These are phyloP conservation scores for Agrilus biguttatus DNA, from an alignment of 2,888 invertebrate genomes.

Conservation along the genomic window DNA sequence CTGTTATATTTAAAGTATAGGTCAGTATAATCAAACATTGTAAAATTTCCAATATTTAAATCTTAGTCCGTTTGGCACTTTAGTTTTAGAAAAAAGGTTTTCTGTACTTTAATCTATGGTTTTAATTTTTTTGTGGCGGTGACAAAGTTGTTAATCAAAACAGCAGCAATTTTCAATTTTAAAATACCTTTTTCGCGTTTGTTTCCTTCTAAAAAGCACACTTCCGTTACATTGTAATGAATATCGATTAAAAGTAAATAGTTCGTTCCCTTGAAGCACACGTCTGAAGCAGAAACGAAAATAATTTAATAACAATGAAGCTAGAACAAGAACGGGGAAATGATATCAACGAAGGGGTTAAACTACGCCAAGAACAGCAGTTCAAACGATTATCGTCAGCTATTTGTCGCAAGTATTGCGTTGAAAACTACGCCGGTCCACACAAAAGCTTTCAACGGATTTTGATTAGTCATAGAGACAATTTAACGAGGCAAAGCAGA, in stretches of 20 bases:
- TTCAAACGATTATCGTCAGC: slow-evolving; percentile 8
- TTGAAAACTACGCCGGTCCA: slow-evolving; percentile 14
- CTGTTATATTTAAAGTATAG: too few species aligned
- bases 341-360: slow-evolving; percentile 34
- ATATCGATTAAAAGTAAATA: slow-evolving; percentile 1
- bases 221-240: background rate
- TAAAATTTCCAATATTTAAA: too few species aligned
- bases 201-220: background rate
- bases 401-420: background rate
- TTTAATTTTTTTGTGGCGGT: too few species aligned
- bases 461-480: slow-evolving; percentile 36
- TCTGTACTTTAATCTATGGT: too few species aligned
- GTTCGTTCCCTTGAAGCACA: slow-evolving; percentile 12
- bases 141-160: too few species aligned
- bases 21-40: too few species aligned
- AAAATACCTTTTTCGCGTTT: too few species aligned
- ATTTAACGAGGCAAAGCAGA: slow-evolving; percentile 33
- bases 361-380: slow-evolving; percentile 21
- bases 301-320: slow-evolving; percentile 38
- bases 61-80: too few species aligned
- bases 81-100: too few species aligned
- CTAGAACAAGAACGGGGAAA: slow-evolving; percentile 31
- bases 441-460: slow-evolving; percentile 27
- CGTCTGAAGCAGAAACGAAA: slow-evolving; percentile 35
- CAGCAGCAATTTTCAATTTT: too few species aligned